Percentiles rank a stretch among this genome's conserved stretches.
Evolutionary conservation across 1,140 invertebrate genomes (phyloP).

Genomic region (Brachionus calyciflorus): DNA sequence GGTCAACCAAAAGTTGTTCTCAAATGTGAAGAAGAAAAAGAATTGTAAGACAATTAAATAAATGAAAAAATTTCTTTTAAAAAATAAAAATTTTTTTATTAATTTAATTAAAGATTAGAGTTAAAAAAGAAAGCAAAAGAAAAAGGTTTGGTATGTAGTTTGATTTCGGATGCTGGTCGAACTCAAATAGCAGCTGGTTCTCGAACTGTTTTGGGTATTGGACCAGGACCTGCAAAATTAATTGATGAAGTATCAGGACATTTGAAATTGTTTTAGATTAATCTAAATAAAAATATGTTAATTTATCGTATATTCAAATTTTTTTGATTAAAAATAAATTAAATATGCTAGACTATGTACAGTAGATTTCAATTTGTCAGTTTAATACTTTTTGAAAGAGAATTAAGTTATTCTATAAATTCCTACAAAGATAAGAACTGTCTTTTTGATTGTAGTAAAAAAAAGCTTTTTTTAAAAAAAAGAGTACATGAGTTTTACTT

Average conservation of each 20-base stretch:
- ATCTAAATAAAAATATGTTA: no score
- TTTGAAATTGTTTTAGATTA: conserved; percentile 45
- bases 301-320: no score
- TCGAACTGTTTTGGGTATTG: conserved; percentile 45
- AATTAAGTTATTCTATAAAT: no score
- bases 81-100: not conserved
- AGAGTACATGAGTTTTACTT: no score
- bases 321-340: no score
- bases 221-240: conserved; percentile 27
- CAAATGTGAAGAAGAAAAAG: conserved; percentile 36
- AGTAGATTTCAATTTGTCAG: no score
- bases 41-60: not conserved
- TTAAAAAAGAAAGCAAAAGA: conserved; percentile 6
- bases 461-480: no score
- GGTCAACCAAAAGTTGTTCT: conserved; percentile 44
- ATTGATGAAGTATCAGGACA: conserved; percentile 47
- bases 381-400: no score
- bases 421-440: no score
- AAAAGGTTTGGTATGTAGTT: conserved; percentile 21
- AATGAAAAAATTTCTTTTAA: not conserved
- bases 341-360: no score
- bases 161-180: conserved; percentile 39
- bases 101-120: conserved; percentile 13
- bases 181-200: conserved; percentile 46
- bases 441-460: no score